Base-by-base conservation (phyloP, 2,888 invertebrate species). In the Phengaris alcon region DNA sequence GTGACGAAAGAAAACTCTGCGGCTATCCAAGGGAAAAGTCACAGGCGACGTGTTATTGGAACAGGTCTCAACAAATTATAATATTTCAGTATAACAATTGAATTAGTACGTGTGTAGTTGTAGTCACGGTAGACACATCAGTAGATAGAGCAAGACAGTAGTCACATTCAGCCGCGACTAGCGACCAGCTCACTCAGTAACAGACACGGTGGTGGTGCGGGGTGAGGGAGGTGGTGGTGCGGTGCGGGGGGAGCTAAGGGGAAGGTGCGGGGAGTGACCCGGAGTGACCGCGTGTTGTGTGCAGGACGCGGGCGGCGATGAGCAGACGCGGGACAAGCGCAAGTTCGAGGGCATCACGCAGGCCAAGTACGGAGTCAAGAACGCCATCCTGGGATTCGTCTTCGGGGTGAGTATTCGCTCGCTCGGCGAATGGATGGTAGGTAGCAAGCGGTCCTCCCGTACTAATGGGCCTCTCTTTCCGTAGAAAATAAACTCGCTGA, bases 401-500 rank as follows among this genome's bases (percentile, higher is more conserved):
- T 97, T 97, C 87, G 96, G 97, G 90, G 97, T 97, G 95, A 97
- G 93, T 91, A 81, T 59, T 35, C 35, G 35, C 2, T 0, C 3
- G 5, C 55, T 10, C 10, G 52, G 12, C 35, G 12, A 2, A 35
- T 35, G 3, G 2, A 2, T 35, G 35, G 12, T 10, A 64, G 64
- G 12, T 15, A 35, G 44, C 13, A 2, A 0, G 2, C 6, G 35
- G 12, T 0, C 10, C 10, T 12, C 64, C 10, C 12, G 35, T 13
- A 44, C 15, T 52, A 74, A 54, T 48, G 7, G 13, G 22, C 68
- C 55, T 54, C 75, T 8, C 76, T 70, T 77, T 81, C 90, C 94
- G 79, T 94, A 97, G 97, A 97, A 97, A 96, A 94, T 97, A 93
- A 97, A 97, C 91, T 95, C 96, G 79, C 94, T 97, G 88, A 94